These are phyloP conservation scores for Tetraodon nigroviridis DNA, from an alignment of 2,113 vertebrate genomes.

Conservation along the genomic window DNA sequence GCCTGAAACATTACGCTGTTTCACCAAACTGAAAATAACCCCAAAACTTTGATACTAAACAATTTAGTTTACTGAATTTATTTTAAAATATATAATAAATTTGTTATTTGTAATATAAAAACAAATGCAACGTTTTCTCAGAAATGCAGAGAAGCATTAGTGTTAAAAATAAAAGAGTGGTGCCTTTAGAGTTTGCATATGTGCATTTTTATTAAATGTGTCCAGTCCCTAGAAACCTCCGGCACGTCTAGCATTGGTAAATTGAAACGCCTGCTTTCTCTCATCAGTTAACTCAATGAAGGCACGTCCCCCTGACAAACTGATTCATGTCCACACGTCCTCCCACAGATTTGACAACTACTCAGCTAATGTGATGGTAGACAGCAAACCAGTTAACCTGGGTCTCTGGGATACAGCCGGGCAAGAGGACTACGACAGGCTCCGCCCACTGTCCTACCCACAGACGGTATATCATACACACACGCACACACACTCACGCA, in stretches of 20 bases:
- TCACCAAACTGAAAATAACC: no score
- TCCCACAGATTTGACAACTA: conserved; percentile 62
- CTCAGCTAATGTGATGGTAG: conserved; percentile 68
- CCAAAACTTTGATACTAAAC: no score
- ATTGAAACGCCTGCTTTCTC: conserved; percentile 1
- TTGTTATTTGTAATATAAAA: no score
- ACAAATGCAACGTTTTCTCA: no score
- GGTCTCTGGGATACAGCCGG: conserved; percentile 71
- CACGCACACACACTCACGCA: background rate
- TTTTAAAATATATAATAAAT: no score
- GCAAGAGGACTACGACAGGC: conserved; percentile 67
- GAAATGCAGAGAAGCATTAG: no score
- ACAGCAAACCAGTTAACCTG: conserved; percentile 70
- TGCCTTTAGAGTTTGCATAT: no score
- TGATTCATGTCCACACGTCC: conserved; percentile 5
- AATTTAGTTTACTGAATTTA: no score
- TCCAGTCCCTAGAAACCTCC: no score
- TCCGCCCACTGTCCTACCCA: conserved; percentile 66
- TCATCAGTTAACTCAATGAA: conserved; percentile 6
- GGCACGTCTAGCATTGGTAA: background rate
- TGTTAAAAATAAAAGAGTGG: no score
- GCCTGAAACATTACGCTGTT: no score
- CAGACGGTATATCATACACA: conserved; percentile 56
- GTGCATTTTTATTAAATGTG: no score
- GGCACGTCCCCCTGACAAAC: background rate